Percentiles rank a stretch among this genome's conserved stretches.
These are phyloP conservation scores for Ditula angustiorana DNA, from an alignment of 2,888 invertebrate genomes.

Conservation along the genomic window DNA sequence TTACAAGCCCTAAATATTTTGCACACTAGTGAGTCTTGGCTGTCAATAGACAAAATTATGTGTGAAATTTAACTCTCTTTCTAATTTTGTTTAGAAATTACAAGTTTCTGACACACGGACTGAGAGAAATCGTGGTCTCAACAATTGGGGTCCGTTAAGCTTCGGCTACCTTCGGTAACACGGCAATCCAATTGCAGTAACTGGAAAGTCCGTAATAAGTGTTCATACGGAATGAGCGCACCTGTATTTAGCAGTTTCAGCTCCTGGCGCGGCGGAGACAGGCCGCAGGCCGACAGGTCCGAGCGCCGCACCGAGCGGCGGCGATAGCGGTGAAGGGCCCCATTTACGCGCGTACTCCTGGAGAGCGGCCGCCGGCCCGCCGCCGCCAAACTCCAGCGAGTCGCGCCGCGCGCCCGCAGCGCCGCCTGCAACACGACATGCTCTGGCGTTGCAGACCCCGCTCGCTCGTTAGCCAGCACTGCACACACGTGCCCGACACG, in stretches of 20 bases:
- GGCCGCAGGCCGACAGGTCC: constrained; percentile 88
- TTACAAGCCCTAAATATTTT: too few species aligned
- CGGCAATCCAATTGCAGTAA: too few species aligned
- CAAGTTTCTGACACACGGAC: too few species aligned
- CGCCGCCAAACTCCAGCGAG: constrained; percentile 85
- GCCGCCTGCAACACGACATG: constrained; percentile 69
- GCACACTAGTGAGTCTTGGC: too few species aligned
- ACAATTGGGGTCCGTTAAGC: too few species aligned
- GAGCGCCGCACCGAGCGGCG: constrained; percentile 89
- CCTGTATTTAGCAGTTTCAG: constrained; percentile 92
- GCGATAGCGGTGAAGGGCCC: constrained; percentile 87
- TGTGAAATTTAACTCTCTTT: too few species aligned
- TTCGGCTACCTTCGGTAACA: too few species aligned
- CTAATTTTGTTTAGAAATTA: too few species aligned
- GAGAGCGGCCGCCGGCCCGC: constrained; percentile 72
- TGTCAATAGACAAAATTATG: too few species aligned
- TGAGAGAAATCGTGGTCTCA: too few species aligned
- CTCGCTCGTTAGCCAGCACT: constrained; percentile 42
- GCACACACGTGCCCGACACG: background rate
- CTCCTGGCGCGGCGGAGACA: constrained; percentile 92
- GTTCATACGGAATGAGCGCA: constrained; percentile 55
- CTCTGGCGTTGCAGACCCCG: constrained; percentile 58
- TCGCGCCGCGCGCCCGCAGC: constrained; percentile 74
- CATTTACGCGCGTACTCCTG: constrained; percentile 86
- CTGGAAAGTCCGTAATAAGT: background rate